Evolutionary conservation across 2,888 invertebrate species (phyloP), one percentile per base, ranked within the genome.

Genomic region (Hypomecis atomaria): DNA sequence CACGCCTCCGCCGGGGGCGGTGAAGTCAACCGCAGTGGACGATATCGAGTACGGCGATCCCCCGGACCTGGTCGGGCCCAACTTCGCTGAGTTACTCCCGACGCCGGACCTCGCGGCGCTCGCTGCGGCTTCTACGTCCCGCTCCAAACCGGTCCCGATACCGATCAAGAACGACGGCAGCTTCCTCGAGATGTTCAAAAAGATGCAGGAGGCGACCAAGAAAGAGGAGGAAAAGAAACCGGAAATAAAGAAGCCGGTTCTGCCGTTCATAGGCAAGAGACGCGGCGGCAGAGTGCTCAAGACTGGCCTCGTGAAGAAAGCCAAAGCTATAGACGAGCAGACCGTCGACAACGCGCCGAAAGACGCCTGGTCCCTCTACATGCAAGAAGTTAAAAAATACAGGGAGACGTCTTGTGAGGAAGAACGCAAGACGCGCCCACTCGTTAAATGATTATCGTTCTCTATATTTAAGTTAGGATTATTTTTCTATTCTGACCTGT

Each of bases 351-450:
- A 92, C 52, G 93, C 94, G 23, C 95, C 96, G 0, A 97, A 96
- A 81, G 98, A 98, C 87, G 97, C 98, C 10, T 98, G 98, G 98
- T 96, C 98, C 0, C 94, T 97, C 36, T 98, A 98, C 83, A 96
- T 98, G 95, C 97, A 97, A 67, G 98, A 98, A 94, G 98, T 98
- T 13, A 96, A 97, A 82, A 96, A 97, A 81, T 98, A 98, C 84
- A 96, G 97, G 82, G 97, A 97, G 85, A 96, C 97, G 59, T 97
- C 97, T 69, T 98, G 98, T 86, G 97, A 98, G 86, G 97, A 98
- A 77, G 98, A 98, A 82, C 94, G 96, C 71, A 98, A 98, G 88
- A 98, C 97, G 50, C 94, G 98, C 76, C 98, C 98, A 7, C 94
- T 98, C 69, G 97, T 98, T 67, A 98, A 98, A 95, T 98, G 95